Evolutionary conservation across 2,888 invertebrate species (phyloP), one percentile per base, ranked within the genome.

Genomic region (Chrysotoxum bicinctum): DNA sequence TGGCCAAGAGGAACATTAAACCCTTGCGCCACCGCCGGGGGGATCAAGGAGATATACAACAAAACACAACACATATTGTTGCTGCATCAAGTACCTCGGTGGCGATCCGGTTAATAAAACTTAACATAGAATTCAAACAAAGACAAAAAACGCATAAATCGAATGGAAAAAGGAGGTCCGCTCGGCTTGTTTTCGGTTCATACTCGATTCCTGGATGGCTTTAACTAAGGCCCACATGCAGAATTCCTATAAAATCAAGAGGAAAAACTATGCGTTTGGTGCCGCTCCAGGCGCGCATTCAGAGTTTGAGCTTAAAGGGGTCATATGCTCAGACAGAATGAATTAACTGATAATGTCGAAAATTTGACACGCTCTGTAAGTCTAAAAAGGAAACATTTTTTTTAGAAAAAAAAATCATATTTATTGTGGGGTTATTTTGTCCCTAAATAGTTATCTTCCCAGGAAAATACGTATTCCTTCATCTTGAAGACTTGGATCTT

Each of bases 61-160:
- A n/a, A 56, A 9, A 54, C 16, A 26, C 8, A n/a, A 9, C 10
- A 48, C 21, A 12, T 48, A 19, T 5, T 7, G 14, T 26, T 26
- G 23, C 23, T 45, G 40, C 62, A 43, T 48, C 21, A 62, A 35
- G 37, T 23, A 14, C 50, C 30, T 32, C 10, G 4, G 35, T 37
- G 23, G 60, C 68, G 62, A 78, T 77, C 73, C 73, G 60, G 73
- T 73, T 83, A 73, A 66, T 77, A 73, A 48, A 73, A 32, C 78
- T 21, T 45, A 73, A 64, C 64, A 45, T 32, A 30, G 45, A 64
- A 64, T 64, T 30, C 68, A 45, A 37, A 30, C 35, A 66, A 58
- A 75, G 50, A 70, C 74, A 70, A 74, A 77, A 69, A 74, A 64
- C 74, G 79, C 79, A 84, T 84, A 84, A 58, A 30, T 26, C 45